Evolutionary conservation across 2,888 invertebrate genomes (phyloP).

Genomic region (Epistrophe grossulariae): DNA sequence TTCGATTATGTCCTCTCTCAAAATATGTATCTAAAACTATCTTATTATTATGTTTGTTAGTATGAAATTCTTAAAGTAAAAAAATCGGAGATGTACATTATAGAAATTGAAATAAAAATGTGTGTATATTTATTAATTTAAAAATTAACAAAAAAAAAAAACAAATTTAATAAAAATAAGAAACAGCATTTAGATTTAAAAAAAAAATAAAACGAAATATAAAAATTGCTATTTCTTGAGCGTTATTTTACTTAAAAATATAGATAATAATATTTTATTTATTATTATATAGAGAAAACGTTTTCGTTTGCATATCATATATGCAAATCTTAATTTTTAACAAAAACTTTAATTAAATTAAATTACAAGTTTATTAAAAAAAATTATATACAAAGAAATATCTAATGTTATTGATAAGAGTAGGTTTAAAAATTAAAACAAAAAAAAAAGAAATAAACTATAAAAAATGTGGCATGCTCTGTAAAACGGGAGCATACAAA

Average conservation of each 20-base stretch:
- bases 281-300: slow-evolving; percentile 32
- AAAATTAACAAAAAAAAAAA: not conserved
- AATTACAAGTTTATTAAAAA: slow-evolving; percentile 51
- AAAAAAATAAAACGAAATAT: slow-evolving; percentile 27
- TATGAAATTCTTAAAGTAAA: slow-evolving; percentile 19
- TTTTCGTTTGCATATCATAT: slow-evolving; percentile 76
- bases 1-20: slow-evolving; percentile 66
- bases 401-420: slow-evolving; percentile 68
- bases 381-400: slow-evolving; percentile 39
- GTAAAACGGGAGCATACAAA: slow-evolving; percentile 18
- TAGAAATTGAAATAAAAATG: slow-evolving; percentile 23
- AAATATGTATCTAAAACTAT: slow-evolving; percentile 54
- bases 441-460: not conserved
- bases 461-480: slow-evolving; percentile 33
- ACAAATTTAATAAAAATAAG: slow-evolving; percentile 17
- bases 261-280: slow-evolving; percentile 52
- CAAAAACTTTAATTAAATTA: slow-evolving; percentile 31
- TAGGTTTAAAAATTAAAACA: slow-evolving; percentile 39
- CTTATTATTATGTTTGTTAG: slow-evolving; percentile 44
- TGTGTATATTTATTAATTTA: slow-evolving; percentile 58
- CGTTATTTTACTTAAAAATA: slow-evolving; percentile 33
- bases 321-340: slow-evolving; percentile 68
- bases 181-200: slow-evolving; percentile 36
- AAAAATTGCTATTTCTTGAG: slow-evolving; percentile 36
- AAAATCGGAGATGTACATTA: slow-evolving; percentile 58